These are phyloP conservation scores for Onychomys torridus DNA, from an alignment of 2,797 vertebrate genomes.

Conservation along the genomic window DNA sequence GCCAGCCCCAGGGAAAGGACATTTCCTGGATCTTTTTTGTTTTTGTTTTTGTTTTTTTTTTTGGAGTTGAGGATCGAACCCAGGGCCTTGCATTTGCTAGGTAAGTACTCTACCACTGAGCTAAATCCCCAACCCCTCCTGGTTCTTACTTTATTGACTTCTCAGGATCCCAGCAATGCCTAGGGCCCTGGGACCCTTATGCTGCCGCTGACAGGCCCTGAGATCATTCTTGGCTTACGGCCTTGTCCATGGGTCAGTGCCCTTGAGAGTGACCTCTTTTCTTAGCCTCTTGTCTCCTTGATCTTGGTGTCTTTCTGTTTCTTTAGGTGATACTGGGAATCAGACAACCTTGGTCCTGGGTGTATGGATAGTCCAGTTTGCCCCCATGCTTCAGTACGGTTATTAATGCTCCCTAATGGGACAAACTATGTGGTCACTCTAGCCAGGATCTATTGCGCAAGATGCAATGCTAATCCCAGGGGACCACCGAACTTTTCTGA, in stretches of 20 bases:
- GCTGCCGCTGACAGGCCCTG: neutral
- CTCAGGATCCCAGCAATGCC: neutral
- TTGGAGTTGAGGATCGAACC: too few species aligned
- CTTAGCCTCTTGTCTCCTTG: neutral
- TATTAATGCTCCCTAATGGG: neutral
- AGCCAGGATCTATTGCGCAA: neutral
- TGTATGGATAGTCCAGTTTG: neutral
- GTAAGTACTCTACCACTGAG: too few species aligned
- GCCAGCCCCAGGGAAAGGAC: neutral
- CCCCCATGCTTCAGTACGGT: conserved; percentile 24
- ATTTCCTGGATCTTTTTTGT: neutral
- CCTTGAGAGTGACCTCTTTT: neutral
- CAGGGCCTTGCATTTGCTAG: too few species aligned
- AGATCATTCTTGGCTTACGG: neutral
- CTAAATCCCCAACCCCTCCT: too few species aligned
- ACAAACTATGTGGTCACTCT: neutral
- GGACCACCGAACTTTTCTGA: neutral
- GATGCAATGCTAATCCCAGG: neutral
- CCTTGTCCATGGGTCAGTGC: neutral
- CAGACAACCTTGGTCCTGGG: neutral
- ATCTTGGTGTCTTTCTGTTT: conserved; percentile 34
- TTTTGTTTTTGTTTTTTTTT: too few species aligned
- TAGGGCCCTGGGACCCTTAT: neutral
- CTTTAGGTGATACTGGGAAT: conserved; percentile 3
- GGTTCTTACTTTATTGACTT: neutral